Conservation (phyloP, 2,888 invertebrate genomes). For the Rhodophaea formosa region DNA sequence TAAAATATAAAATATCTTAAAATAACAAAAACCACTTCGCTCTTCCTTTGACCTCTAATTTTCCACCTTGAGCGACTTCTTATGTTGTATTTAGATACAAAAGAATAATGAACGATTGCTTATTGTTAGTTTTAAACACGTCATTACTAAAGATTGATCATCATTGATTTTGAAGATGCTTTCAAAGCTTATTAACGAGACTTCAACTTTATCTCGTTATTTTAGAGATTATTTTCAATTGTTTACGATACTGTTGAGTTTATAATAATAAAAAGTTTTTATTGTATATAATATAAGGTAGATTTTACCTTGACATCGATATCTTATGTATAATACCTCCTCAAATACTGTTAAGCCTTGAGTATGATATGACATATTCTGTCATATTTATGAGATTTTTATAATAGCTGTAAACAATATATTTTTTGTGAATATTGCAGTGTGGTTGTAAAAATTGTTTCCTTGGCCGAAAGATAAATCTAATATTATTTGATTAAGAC, state of each 20-base stretch:
- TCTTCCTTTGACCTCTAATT: neutral
- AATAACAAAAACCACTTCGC: neutral
- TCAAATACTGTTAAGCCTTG: constrained; percentile 56
- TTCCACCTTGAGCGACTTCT: neutral
- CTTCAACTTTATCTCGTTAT: constrained; percentile 14
- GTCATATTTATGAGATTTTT: constrained; percentile 31
- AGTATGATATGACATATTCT: constrained; percentile 37
- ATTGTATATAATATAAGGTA: constrained; percentile 29
- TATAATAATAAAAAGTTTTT: neutral
- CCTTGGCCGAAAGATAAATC: constrained; percentile 23
- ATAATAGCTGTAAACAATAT: constrained; percentile 26
- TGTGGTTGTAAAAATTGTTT: constrained; percentile 19
- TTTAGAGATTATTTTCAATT: constrained; percentile 20
- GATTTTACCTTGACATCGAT: constrained; percentile 58
- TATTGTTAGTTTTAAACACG: constrained; percentile 28
- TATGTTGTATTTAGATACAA: neutral
- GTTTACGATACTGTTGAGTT: neutral
- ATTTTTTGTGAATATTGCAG: constrained; percentile 13
- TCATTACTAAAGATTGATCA: constrained; percentile 36
- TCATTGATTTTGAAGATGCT: constrained; percentile 37
- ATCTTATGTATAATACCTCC: constrained; percentile 46
- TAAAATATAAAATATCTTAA: too few relatives aligned
- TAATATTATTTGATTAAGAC: too few relatives aligned
- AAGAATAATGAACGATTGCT: constrained; percentile 24
- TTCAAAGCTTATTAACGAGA: neutral